A percentile compares a stretch with the other conserved stretches of the same genome.
These are phyloP conservation scores for Dasyurus viverrinus DNA, from an alignment of 2,113 vertebrate species.

Conservation along the genomic window DNA sequence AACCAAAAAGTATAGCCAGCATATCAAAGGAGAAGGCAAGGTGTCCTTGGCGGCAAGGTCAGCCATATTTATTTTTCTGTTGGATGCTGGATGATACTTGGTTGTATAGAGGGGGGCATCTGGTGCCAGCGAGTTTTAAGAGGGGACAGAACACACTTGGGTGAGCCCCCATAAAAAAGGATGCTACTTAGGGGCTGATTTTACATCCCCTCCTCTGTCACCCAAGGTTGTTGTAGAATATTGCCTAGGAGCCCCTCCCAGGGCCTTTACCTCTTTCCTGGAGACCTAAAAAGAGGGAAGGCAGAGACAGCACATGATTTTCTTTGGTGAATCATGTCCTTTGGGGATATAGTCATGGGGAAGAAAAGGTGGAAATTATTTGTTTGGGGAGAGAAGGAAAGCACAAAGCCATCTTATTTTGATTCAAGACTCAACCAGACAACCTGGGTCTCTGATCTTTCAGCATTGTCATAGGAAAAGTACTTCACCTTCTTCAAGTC, in stretches of 20 bases:
- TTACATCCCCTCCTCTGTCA: neutral
- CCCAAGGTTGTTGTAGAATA: neutral
- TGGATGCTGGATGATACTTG: neutral
- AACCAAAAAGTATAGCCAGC: neutral
- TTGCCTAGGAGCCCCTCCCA: neutral
- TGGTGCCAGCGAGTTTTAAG: neutral
- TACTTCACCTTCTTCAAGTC: neutral
- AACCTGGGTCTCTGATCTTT: neutral
- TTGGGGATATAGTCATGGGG: neutral
- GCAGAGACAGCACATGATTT: conserved; percentile 6
- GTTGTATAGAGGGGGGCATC: conserved; percentile 8
- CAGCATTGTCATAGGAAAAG: neutral
- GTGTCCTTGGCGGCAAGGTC: neutral
- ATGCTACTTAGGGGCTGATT: neutral
- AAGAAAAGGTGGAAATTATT: neutral
- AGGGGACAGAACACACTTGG: neutral
- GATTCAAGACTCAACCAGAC: neutral
- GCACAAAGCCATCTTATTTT: neutral
- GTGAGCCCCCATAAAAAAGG: neutral
- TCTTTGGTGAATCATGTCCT: conserved; percentile 2
- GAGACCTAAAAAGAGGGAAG: conserved; percentile 12
- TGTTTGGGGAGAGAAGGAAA: neutral
- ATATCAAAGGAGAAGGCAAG: neutral
- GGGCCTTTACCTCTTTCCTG: conserved; percentile 1
- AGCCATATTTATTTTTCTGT: neutral